Evolutionary conservation across 1,140 invertebrate species (phyloP).

Genomic region (Rhopalosiphum padi): DNA sequence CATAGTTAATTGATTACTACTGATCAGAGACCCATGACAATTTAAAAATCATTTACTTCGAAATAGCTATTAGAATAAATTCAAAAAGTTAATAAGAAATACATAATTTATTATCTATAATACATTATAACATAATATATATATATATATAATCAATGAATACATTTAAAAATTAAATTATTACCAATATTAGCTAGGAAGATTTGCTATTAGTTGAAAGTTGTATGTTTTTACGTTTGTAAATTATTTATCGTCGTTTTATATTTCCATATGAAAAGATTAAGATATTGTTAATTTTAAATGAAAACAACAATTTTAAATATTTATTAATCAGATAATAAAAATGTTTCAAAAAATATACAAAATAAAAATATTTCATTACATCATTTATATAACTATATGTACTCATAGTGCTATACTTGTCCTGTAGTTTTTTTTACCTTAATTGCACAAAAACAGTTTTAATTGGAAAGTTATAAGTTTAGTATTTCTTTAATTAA

Average conservation of each 20-base stretch:
- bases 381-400: neutral
- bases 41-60: neutral
- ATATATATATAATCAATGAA: too few species aligned
- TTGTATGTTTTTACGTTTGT: neutral
- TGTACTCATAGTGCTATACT: neutral
- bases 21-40: neutral
- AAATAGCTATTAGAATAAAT: neutral
- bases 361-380: neutral
- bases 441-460: neutral
- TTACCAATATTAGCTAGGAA: too few species aligned
- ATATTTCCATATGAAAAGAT: neutral
- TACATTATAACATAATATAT: too few species aligned
- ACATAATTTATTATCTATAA: neutral
- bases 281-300: neutral
- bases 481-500: neutral
- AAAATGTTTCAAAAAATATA: neutral
- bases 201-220: neutral
- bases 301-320: neutral
- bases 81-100: neutral
- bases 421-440: neutral
- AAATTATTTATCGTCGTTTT: neutral
- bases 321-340: neutral
- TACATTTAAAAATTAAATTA: neutral
- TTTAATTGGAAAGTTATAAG: neutral
- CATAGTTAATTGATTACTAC: neutral